Evolutionary conservation across 2,888 invertebrate species (phyloP).

Genomic region (Scaeva pyrastri): DNA sequence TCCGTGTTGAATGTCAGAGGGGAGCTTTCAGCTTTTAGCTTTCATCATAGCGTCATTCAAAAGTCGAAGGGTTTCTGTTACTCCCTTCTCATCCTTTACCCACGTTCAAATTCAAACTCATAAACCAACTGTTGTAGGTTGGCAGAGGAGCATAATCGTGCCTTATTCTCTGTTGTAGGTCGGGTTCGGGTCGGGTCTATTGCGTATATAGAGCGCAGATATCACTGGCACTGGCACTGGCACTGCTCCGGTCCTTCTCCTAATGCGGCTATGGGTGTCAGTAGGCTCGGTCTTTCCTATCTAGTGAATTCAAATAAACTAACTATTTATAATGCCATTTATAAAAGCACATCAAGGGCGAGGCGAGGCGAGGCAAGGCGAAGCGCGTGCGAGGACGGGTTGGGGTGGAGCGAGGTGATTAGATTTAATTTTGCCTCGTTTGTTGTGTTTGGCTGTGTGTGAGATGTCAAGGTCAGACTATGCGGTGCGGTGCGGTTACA

Average conservation of each 20-base stretch:
- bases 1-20: constrained; percentile 49
- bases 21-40: constrained; percentile 11
- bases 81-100: not conserved
- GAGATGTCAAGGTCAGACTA: constrained; percentile 55
- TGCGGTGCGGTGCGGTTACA: not conserved
- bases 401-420: not conserved
- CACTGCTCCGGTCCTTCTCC: no score
- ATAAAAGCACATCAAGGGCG: constrained; percentile 8
- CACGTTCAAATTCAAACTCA: no score
- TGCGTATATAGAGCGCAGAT: not conserved
- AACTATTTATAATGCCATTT: constrained; percentile 24
- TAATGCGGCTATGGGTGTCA: constrained; percentile 18
- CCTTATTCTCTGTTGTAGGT: not conserved
- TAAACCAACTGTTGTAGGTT: no score
- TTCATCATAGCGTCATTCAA: constrained; percentile 33
- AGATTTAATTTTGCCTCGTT: constrained; percentile 43
- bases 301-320: constrained; percentile 35
- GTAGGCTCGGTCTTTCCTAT: constrained; percentile 27
- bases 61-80: constrained; percentile 1
- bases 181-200: constrained; percentile 19
- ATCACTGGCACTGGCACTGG: no score
- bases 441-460: constrained; percentile 11
- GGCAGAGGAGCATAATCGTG: not conserved
- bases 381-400: not conserved
- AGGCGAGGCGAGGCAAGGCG: not conserved